Evolutionary conservation across 2,888 invertebrate species (phyloP), one percentile per base, ranked within the genome.

Genomic region (Agonopterix subpropinquella): DNA sequence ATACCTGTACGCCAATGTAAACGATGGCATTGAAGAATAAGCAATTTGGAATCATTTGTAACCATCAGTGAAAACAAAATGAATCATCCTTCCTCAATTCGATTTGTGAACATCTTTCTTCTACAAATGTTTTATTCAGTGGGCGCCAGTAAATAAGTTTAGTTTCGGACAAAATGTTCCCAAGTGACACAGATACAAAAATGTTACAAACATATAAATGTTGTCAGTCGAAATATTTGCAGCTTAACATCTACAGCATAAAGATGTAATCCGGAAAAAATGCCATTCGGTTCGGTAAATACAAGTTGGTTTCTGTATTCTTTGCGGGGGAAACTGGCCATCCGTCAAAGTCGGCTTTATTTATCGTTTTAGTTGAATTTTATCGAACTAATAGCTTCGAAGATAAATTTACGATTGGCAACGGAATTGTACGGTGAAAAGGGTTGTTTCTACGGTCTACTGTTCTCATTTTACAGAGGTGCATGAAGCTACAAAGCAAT

Each of bases 281-380:
- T 8, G 28, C 36, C 7, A 15, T 13, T 45, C 28, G 39, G 7
- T 47, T 10, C 8, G 11, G 61, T 44, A 73, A 53, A 52, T 36
- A 47, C 59, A 70, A 51, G 4, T 53, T 59, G 55, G 77, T 68
- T 53, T 52, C 53, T 59, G 67, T 61, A 75, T 85, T 83, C 81
- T 84, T 83, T 79, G 73, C 66, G 70, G 79, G 81, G 84, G 85
- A 83, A 80, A 74, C 77, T 71, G 79, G 78, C 76, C 74, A 87
- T 87, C 79, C 83, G 84, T 81, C 80, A 81, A 86, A 86, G 86
- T 85, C 84, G 70, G 73, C 72, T 82, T 81, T 87, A 87, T 87
- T 87, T 87, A 87, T 87, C 83, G 87, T 86, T 85, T 77, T 80
- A 83, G 82, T 84, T 84, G 86, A 86, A 86, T 87, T 86, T 87